Conservation (phyloP, 1,140 invertebrate genomes). For the Sogatella furcifera region DNA sequence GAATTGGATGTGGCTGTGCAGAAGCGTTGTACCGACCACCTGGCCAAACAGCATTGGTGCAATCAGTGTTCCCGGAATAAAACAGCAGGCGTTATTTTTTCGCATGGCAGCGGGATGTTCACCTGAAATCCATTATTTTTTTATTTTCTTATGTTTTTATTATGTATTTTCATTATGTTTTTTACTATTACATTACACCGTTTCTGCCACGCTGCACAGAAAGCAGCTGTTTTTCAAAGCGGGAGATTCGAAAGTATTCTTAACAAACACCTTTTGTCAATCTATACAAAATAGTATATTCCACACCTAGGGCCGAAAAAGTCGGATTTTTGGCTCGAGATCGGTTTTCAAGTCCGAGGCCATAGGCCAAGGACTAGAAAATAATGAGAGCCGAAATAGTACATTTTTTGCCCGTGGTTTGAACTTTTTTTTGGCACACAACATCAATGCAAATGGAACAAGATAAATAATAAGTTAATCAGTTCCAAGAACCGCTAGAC, state of each 20-base stretch:
- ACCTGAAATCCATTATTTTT: slow-evolving; percentile 27
- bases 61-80: slow-evolving; percentile 35
- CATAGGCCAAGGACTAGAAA: no score
- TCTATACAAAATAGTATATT: background rate
- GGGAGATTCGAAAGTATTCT: background rate
- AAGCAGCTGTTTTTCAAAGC: background rate
- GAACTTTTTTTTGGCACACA: no score
- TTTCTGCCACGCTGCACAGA: background rate
- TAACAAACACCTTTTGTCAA: background rate
- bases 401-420: no score
- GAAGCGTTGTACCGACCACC: slow-evolving; percentile 26
- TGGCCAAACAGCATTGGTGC: slow-evolving; percentile 38
- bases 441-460: no score
- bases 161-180: background rate
- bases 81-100: slow-evolving; percentile 40
- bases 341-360: no score
- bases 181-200: background rate
- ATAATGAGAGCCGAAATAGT: no score
- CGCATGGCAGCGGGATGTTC: slow-evolving; percentile 44
- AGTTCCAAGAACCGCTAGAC: no score
- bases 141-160: background rate
- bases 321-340: no score
- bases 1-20: no score
- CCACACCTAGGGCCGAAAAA: background rate
- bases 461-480: no score